Base-by-base conservation (phyloP, 2,797 vertebrate species). In the Lithobates sylvaticus region DNA sequence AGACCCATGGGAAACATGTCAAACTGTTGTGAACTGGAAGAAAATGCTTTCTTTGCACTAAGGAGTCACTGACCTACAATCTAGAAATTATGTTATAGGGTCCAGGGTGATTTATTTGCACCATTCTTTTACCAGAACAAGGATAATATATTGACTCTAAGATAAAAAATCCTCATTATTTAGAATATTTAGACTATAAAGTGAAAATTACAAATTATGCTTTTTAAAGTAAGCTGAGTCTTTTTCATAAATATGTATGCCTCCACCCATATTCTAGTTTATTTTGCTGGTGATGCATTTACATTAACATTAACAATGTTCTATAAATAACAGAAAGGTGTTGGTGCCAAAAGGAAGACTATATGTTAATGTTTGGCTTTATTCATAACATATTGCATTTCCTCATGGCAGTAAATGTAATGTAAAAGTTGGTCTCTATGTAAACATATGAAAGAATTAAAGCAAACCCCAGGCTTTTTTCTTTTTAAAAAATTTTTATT, bases 1-100 rank as follows among this genome's bases (percentile, higher is more conserved):
- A 88, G 88, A 91, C 93, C 91, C 90, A n/a, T 8, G 90, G 92
- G 93, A 93, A 92, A 90, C 88, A 87, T 93, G 93, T 91, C 90
- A 91, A 90, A 89, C 81, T 91, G 88, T 75, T 86, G 70, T 81
- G 44, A 91, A 78, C 84, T 82, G 88, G 88, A 92, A 92, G 88
- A 89, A 90, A 81, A 91, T 86, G 90, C 82, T 93, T 94, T 76
- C 89, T 91, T 92, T 93, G 91, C 91, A 93, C 92, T 90, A 92
- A 79, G n/a, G 89, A 91, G 83, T 89, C 89, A 83, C 77, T 36
- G 82, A 90, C 89, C 79, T 91, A 68, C 32, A 83, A 88, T 89
- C 50, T 83, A 77, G 34, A 74, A 78, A 88, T 70, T 65, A 86
- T 87, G 90, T 85, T 90, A 70, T 84, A 65, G 81, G 47, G 70